Evolutionary conservation across 37 sponge, comb jelly and placozoan species (phyloP).

Genomic region (Aplysina aerophoba): DNA sequence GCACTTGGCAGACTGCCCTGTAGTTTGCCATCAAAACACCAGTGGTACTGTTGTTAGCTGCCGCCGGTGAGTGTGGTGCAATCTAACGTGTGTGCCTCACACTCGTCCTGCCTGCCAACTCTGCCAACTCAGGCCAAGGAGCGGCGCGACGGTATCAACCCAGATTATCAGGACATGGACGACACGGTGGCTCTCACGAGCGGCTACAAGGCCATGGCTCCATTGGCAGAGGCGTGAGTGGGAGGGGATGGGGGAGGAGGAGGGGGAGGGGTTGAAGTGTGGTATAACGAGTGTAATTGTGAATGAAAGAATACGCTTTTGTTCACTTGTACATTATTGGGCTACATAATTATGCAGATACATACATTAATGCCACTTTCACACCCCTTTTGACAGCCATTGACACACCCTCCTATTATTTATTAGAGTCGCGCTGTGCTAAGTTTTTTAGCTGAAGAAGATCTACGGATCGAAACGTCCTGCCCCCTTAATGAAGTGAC

Average conservation of each 20-base stretch:
- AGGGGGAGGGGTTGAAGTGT: background rate
- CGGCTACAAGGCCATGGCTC: slow-evolving; percentile 79
- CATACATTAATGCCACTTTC: background rate
- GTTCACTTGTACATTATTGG: background rate
- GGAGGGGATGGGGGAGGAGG: slow-evolving; percentile 11
- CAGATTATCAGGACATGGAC: slow-evolving; percentile 69
- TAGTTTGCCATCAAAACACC: no score
- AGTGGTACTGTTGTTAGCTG: no score
- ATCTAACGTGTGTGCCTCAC: no score
- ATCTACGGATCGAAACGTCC: no score
- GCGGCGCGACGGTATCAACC: slow-evolving; percentile 78
- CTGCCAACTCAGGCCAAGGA: slow-evolving; percentile 83
- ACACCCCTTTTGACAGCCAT: no score
- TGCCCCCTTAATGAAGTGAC: no score
- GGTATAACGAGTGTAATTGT: background rate
- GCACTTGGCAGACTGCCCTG: no score
- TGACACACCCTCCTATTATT: no score
- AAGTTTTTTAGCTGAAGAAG: no score
- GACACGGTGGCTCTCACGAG: slow-evolving; percentile 42
- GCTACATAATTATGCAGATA: background rate
- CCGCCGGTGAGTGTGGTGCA: no score
- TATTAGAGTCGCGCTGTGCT: no score
- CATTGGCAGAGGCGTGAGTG: slow-evolving; percentile 53
- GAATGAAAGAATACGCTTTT: background rate
- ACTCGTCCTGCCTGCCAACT: background rate